These are phyloP conservation scores for Saimiri boliviensis DNA, from an alignment of 2,113 vertebrate genomes.

Conservation along the genomic window DNA sequence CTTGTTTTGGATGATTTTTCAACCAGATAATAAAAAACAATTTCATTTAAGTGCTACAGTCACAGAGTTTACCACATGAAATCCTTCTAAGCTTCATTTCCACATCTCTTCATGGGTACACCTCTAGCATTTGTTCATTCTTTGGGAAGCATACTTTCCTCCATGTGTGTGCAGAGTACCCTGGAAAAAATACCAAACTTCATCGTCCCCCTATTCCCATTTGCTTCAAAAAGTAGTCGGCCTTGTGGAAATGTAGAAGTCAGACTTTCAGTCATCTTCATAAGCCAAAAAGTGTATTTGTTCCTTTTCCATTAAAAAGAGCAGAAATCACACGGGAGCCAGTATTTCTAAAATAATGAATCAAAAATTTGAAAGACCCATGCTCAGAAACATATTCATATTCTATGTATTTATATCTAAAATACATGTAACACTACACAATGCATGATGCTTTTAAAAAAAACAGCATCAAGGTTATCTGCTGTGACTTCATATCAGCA, in stretches of 20 bases:
- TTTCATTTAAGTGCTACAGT: constrained; percentile 20
- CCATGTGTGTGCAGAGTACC: neutral
- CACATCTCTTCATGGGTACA: neutral
- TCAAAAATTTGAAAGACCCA: neutral
- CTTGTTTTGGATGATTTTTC: constrained; percentile 55
- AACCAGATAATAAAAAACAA: constrained; percentile 56
- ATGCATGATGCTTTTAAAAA: constrained; percentile 30
- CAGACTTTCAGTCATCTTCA: neutral
- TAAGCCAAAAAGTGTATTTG: neutral
- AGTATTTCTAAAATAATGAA: neutral
- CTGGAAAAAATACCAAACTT: neutral
- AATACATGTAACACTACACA: neutral
- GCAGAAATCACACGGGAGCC: neutral
- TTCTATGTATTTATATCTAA: neutral
- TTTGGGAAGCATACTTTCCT: neutral
- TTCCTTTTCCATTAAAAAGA: neutral
- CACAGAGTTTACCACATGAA: neutral
- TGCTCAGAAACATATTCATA: neutral
- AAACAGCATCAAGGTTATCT: constrained; percentile 68
- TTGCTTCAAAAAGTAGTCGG: neutral
- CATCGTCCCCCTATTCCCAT: neutral
- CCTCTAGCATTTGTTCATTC: neutral
- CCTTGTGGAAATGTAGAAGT: neutral
- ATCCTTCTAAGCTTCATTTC: neutral
- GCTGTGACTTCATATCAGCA: constrained; percentile 47